Evolutionary conservation across 92 coral and sea anemone species (phyloP).

Genomic region (Phenganax marumi): DNA sequence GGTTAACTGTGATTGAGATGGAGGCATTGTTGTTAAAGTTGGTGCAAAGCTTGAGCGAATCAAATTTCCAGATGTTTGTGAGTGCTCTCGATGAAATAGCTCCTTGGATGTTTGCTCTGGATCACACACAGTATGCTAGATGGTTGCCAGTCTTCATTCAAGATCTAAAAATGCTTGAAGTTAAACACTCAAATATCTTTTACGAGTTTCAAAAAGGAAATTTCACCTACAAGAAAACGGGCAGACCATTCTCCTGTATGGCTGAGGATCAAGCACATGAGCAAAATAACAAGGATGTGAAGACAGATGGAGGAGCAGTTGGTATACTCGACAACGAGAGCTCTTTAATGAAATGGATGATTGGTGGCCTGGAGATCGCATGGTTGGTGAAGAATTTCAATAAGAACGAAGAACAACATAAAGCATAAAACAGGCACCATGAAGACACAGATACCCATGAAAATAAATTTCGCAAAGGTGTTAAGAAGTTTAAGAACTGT

Average conservation of each 20-base stretch:
- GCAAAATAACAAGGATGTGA: neutral
- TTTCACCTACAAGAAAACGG: neutral
- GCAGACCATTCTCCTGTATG: neutral
- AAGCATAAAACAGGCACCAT: neutral
- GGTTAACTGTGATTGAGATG: neutral
- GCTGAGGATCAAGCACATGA: neutral
- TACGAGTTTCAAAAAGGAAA: neutral
- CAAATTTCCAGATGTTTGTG: neutral
- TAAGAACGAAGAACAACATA: neutral
- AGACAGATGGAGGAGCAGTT: slow-evolving; percentile 3
- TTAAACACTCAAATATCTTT: neutral
- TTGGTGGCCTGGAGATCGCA: neutral
- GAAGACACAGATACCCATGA: neutral
- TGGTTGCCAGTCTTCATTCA: slow-evolving; percentile 3
- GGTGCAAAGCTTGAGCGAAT: neutral
- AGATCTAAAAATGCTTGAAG: neutral
- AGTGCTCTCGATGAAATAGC: neutral
- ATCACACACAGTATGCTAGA: neutral
- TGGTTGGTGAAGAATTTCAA: neutral
- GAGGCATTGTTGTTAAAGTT: neutral
- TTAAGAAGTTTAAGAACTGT: neutral
- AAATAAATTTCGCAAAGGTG: neutral
- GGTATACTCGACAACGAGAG: neutral
- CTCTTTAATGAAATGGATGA: neutral
- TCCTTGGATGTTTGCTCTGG: neutral